Base-by-base conservation (phyloP, 2,888 invertebrate species). In the Mactromeris polynyma region DNA sequence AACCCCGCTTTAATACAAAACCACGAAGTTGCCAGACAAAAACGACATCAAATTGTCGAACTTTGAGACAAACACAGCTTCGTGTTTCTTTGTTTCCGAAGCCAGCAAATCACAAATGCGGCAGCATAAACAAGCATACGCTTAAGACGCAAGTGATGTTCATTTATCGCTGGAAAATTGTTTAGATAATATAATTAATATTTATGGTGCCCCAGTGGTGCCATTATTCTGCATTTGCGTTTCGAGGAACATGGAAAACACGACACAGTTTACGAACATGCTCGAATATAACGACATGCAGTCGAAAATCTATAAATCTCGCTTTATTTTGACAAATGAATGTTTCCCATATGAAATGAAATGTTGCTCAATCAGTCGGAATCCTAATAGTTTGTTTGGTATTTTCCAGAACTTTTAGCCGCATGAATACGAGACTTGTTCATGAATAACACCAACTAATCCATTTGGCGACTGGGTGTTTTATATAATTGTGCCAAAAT, bases 251-350 rank as follows among this genome's bases (percentile, higher is more conserved):
- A 64, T 64, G 26, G 58, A 64, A 64, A 64, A 19, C 21, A 58
- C 58, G 58, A 64, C 26, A 64, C 26, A n/a, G 26, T 7, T 64
- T 64, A 9, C n/a, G 26, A 26, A 26, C 26, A 64, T 46, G 11
- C 46, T 46, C 3, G 46, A 46, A 46, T 46, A 46, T 26, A 64
- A 64, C 58, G 21, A 64, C n/a, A 64, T 64, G 58, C 26, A 64
- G 73, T 73, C 73, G 73, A 73, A 33, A 33, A 36, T 73, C 73
- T 36, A 17, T 36, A 36, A 73, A 73, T 73, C 73, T 73, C 26
- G 26, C 36, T 33, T 73, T 73, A 33, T 73, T 73, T 33, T 73
- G 73, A 73, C 73, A 73, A 36, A 73, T 64, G 26, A 73, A 73
- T 73, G 26, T 36, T 73, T 73, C 73, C 73, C 36, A 26, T 64